These are phyloP conservation scores for Melanogrammus aeglefinus DNA, from an alignment of 2,797 vertebrate genomes.

Conservation along the genomic window DNA sequence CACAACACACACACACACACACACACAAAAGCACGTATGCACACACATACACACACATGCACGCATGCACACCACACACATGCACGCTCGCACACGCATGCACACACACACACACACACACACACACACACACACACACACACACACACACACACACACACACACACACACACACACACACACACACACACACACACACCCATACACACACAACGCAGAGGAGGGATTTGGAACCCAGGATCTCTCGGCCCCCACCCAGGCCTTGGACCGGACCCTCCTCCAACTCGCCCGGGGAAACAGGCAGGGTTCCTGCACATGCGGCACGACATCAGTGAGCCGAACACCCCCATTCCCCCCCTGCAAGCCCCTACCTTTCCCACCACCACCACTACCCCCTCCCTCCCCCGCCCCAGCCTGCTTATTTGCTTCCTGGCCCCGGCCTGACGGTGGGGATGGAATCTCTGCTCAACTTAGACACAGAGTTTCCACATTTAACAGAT, in stretches of 20 bases:
- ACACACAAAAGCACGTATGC: slow-evolving; percentile 67
- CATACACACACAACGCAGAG: slow-evolving; percentile 60
- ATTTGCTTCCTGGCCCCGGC: slow-evolving; percentile 71
- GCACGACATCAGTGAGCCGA: slow-evolving; percentile 75
- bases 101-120: slow-evolving; percentile 68
- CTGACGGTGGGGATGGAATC: slow-evolving; percentile 74
- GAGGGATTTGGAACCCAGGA: slow-evolving; percentile 74
- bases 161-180: slow-evolving; percentile 68
- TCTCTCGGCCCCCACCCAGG: slow-evolving; percentile 73
- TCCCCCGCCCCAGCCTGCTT: slow-evolving; percentile 54
- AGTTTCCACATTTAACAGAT: slow-evolving; percentile 84
- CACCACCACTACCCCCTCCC: slow-evolving; percentile 20
- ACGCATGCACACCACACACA: slow-evolving; percentile 61
- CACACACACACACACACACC: slow-evolving; percentile 68
- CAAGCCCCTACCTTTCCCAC: slow-evolving; percentile 15
- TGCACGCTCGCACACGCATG: slow-evolving; percentile 68
- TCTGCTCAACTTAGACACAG: slow-evolving; percentile 81
- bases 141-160: slow-evolving; percentile 67
- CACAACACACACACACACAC: slow-evolving; percentile 69
- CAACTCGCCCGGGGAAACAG: slow-evolving; percentile 75
- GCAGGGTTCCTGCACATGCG: slow-evolving; percentile 75
- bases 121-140: slow-evolving; percentile 67
- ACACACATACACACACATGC: slow-evolving; percentile 68
- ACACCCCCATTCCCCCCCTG: slow-evolving; percentile 19
- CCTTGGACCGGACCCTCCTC: slow-evolving; percentile 67